Conservation (phyloP, 2,797 vertebrate genomes). For the Cephalopachus bancanus region DNA sequence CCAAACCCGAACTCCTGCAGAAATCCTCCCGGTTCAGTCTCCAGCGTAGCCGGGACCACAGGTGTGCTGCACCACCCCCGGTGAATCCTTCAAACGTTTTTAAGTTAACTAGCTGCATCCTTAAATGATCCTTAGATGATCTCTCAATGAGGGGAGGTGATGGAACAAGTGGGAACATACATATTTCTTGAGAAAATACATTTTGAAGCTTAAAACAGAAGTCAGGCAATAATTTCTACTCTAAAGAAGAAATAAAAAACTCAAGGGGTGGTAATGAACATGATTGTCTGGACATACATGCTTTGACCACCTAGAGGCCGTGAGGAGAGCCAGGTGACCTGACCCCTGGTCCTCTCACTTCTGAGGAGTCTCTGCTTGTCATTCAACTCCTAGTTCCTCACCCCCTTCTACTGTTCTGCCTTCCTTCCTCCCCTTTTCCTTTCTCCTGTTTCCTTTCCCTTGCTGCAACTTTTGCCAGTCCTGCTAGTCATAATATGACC, state of each 20-base stretch:
- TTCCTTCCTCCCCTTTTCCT: background rate
- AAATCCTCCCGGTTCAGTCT: background rate
- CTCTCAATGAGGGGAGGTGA: background rate
- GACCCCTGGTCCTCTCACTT: background rate
- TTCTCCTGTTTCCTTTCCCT: background rate
- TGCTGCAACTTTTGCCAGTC: background rate
- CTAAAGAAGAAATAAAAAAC: background rate
- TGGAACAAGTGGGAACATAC: background rate
- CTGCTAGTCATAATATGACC: background rate
- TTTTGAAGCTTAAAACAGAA: constrained; percentile 30
- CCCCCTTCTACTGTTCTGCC: accelerated
- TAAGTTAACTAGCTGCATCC: background rate
- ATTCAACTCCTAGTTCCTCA: background rate
- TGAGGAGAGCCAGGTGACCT: background rate
- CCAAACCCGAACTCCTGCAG: background rate
- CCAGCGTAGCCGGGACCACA: background rate
- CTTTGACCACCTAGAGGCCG: too few relatives aligned
- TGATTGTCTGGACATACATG: background rate
- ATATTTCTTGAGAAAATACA: constrained; percentile 66
- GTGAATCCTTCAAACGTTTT: background rate
- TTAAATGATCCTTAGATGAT: background rate
- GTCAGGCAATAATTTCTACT: background rate
- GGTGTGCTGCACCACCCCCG: background rate
- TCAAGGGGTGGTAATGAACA: background rate
- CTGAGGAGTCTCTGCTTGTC: background rate